These are phyloP conservation scores for Acridotheres tristis DNA, from an alignment of 2,797 vertebrate species.

Conservation along the genomic window DNA sequence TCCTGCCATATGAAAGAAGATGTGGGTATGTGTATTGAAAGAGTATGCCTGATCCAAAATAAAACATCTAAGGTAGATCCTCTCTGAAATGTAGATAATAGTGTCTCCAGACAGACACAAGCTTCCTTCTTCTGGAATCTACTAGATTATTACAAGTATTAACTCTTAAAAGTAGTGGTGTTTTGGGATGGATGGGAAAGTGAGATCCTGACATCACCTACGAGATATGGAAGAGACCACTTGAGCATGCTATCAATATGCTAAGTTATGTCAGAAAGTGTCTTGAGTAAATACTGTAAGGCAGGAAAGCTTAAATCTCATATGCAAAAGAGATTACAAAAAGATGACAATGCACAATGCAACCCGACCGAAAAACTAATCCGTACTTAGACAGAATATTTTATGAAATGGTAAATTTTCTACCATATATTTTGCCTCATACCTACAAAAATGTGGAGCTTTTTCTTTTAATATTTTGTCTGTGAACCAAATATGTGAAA, in stretches of 20 bases:
- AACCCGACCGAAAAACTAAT: neutral
- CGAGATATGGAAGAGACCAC: neutral
- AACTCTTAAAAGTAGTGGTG: neutral
- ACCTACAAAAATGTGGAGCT: neutral
- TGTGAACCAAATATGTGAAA: conserved; percentile 49
- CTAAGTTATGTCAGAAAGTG: neutral
- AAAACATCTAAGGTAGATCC: neutral
- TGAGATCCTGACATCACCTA: neutral
- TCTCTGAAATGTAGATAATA: neutral
- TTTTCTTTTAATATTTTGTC: conserved; percentile 33
- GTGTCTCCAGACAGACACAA: neutral
- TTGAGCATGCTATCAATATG: neutral
- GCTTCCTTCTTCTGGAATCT: neutral
- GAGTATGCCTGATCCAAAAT: neutral
- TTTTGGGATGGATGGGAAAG: neutral
- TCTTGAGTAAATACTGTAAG: neutral
- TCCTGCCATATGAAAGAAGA: neutral
- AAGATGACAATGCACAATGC: neutral
- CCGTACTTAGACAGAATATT: neutral
- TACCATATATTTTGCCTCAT: neutral
- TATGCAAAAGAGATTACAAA: neutral
- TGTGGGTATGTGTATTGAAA: neutral
- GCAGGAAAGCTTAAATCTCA: neutral
- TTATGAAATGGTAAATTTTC: neutral
- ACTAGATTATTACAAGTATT: neutral